These are phyloP conservation scores for Hiodon tergisus DNA, from an alignment of 2,113 vertebrate species.

Conservation along the genomic window DNA sequence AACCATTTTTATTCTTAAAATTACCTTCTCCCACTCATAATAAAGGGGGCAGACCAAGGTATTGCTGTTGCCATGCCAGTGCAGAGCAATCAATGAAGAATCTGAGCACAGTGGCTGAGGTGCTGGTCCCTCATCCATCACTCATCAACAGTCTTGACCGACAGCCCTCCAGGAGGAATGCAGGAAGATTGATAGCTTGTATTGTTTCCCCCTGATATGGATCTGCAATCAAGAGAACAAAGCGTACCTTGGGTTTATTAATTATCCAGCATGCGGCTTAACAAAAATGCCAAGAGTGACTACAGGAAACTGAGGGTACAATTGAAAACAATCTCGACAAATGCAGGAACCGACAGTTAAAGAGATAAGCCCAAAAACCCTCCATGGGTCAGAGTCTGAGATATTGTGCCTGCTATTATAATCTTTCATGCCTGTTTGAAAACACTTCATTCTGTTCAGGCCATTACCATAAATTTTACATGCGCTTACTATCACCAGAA, in stretches of 20 bases:
- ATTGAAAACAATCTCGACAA: constrained; percentile 33
- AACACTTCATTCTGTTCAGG: constrained; percentile 11
- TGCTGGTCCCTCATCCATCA: constrained; percentile 40
- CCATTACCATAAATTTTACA: constrained; percentile 36
- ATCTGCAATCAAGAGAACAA: constrained; percentile 23
- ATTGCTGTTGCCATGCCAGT: constrained; percentile 42
- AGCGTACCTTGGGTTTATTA: constrained; percentile 22
- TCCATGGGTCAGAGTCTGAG: constrained; percentile 22
- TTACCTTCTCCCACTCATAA: not conserved
- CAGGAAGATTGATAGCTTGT: constrained; percentile 30
- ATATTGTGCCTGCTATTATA: constrained; percentile 17
- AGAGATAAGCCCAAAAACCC: constrained; percentile 29
- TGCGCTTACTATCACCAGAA: constrained; percentile 45
- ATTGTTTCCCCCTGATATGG: constrained; percentile 34
- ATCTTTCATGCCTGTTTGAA: not conserved
- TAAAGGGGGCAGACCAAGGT: not conserved
- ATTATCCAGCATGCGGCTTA: constrained; percentile 21
- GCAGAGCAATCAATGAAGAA: constrained; percentile 33
- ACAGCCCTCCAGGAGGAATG: constrained; percentile 30
- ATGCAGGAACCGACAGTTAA: constrained; percentile 23
- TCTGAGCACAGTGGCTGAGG: constrained; percentile 17
- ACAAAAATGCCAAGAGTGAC: constrained; percentile 23
- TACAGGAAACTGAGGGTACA: constrained; percentile 22
- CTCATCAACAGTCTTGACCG: constrained; percentile 26
- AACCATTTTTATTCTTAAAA: too few relatives aligned